Evolutionary conservation across 2,113 vertebrate species (phyloP).

Genomic region (Orthochromis malagaraziensis): DNA sequence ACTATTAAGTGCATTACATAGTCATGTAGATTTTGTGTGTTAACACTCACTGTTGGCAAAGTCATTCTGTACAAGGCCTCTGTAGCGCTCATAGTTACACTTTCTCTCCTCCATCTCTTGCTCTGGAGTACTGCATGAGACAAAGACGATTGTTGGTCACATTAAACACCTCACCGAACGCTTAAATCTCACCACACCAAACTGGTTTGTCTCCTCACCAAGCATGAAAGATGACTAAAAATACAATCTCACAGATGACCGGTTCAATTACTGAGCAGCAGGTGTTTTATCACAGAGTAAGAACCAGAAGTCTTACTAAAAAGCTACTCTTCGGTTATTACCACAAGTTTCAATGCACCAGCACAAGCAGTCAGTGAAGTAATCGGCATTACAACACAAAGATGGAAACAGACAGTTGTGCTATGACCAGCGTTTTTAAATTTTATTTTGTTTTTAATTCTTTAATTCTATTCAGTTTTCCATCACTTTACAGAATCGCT

Average conservation of each 20-base stretch:
- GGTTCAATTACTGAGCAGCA: background rate
- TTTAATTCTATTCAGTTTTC: background rate
- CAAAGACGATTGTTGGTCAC: background rate
- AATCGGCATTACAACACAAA: background rate
- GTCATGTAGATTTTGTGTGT: background rate
- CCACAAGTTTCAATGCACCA: background rate
- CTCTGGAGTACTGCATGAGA: conserved; percentile 69
- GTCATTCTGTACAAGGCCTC: conserved; percentile 95
- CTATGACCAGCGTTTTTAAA: background rate
- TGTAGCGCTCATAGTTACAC: conserved; percentile 94
- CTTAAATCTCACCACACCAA: background rate
- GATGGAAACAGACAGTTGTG: background rate
- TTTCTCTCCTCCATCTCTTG: conserved; percentile 91
- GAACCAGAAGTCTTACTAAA: background rate
- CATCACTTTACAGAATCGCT: fast-evolving
- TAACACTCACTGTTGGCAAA: conserved; percentile 89
- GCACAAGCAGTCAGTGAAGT: background rate
- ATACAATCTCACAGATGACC: background rate
- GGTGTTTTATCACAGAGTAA: background rate
- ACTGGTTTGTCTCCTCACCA: background rate
- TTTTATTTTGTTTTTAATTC: background rate
- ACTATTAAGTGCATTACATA: background rate
- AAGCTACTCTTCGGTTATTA: background rate
- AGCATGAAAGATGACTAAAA: background rate
- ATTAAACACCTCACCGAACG: background rate